These are phyloP conservation scores for Balaenoptera acutorostrata DNA, from an alignment of 2,113 vertebrate species.

Conservation along the genomic window DNA sequence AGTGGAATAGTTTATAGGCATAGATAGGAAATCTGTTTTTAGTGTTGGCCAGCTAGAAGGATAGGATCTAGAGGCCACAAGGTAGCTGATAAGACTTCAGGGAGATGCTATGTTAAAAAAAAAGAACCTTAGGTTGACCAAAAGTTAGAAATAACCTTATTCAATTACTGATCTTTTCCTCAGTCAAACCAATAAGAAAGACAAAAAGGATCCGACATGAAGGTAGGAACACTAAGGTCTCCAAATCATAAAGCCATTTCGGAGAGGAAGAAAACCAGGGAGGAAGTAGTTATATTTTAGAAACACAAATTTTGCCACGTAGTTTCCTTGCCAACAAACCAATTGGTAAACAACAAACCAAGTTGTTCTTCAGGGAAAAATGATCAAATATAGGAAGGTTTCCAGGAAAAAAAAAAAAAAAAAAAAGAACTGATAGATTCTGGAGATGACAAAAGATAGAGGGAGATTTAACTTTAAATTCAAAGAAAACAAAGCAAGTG, in stretches of 20 bases:
- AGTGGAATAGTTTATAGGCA: background rate
- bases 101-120: background rate
- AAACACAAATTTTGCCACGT: background rate
- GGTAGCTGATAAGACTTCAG: background rate
- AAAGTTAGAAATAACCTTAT: background rate
- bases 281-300: background rate
- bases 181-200: background rate
- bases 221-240: background rate
- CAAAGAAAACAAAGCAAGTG: background rate
- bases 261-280: background rate
- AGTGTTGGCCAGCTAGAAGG: background rate
- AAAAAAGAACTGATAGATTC: background rate
- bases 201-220: background rate
- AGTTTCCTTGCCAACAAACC: background rate
- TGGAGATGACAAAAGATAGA: background rate
- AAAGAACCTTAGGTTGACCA: background rate
- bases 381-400: conserved; percentile 11
- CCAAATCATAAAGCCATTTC: background rate
- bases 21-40: background rate
- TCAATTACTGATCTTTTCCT: background rate
- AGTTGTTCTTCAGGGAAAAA: background rate
- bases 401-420: background rate
- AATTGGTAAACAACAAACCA: background rate
- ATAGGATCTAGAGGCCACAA: background rate
- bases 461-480: background rate